A percentile compares a stretch with the other conserved stretches of the same genome.
Evolutionary conservation across 1,140 invertebrate genomes (phyloP).

Genomic region (Pomacea maculata): DNA sequence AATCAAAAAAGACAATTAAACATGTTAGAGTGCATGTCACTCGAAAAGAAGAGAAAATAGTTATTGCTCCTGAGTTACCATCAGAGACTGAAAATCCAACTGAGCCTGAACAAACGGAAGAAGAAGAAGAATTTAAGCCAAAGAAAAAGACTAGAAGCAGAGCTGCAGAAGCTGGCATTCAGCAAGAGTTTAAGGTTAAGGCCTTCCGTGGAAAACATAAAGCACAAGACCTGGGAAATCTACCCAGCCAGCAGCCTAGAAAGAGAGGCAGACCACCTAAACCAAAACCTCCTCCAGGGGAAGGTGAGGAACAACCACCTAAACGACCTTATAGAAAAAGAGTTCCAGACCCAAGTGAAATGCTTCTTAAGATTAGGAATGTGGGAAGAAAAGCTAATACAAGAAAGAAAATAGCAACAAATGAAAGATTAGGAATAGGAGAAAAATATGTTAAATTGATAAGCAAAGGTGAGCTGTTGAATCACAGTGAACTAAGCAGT

Average conservation of each 20-base stretch:
- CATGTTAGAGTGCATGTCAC: neutral
- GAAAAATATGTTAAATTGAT: constrained; percentile 15
- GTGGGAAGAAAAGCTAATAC: constrained; percentile 24
- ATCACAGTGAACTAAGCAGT: neutral
- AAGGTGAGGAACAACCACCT: constrained; percentile 9
- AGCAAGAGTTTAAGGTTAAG: neutral
- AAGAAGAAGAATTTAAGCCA: constrained; percentile 18
- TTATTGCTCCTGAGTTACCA: neutral
- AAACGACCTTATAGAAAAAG: constrained; percentile 18
- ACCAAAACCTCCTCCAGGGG: constrained; percentile 11
- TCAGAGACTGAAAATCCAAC: constrained; percentile 5
- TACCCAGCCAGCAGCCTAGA: neutral
- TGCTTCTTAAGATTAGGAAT: constrained; percentile 19
- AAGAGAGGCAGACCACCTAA: constrained; percentile 20
- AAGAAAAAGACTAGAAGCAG: neutral
- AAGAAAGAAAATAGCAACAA: neutral
- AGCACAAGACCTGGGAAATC: no score
- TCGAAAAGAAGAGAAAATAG: neutral
- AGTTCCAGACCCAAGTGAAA: constrained; percentile 19
- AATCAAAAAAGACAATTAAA: constrained; percentile 7
- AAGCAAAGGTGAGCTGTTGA: constrained; percentile 8
- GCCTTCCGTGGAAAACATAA: no score
- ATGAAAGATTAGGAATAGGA: constrained; percentile 12
- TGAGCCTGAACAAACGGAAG: constrained; percentile 13
- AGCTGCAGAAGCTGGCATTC: neutral